phyloP scores from a whole-genome alignment of 53 echinoderm and acorn worm genomes.

The Holothuria scabra region DNA sequence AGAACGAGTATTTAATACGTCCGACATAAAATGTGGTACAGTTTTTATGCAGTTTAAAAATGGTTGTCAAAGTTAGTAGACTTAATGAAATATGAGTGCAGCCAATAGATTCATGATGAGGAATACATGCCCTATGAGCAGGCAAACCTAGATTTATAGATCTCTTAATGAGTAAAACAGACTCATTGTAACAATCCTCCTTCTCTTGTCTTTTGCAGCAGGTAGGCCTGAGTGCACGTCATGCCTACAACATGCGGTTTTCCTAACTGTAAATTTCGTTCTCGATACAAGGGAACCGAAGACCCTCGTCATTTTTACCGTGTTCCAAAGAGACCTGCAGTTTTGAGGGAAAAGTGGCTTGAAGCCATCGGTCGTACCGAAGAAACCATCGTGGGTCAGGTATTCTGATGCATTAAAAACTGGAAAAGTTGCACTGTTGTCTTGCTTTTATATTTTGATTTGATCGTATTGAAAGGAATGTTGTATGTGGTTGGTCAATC shows the following conservation, averaged over 20 bases:
- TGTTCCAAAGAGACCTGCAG: conserved; percentile 97
- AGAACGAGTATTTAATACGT: too few species aligned
- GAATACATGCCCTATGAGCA: too few species aligned
- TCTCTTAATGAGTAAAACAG: too few species aligned
- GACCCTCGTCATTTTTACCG: conserved; percentile 99
- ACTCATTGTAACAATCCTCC: not conserved
- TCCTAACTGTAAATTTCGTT: conserved; percentile 99
- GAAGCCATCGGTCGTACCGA: conserved; percentile 99
- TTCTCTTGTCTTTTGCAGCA: conserved; percentile 57
- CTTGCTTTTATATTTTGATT: not conserved
- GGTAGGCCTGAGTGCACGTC: conserved; percentile 99
- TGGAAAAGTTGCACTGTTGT: not conserved
- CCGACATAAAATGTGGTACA: too few species aligned
- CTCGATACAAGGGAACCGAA: conserved; percentile 99
- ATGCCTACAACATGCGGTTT: conserved; percentile 99
- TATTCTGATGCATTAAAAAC: conserved; percentile 38
- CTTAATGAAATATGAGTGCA: too few species aligned
- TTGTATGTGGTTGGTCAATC: not conserved
- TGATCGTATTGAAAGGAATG: not conserved
- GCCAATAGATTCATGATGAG: too few species aligned
- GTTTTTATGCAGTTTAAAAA: too few species aligned
- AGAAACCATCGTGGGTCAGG: conserved; percentile 99
- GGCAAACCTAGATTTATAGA: too few species aligned
- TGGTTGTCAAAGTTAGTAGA: too few species aligned
- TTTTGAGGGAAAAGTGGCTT: conserved; percentile 98